Conservation (phyloP, 1,140 invertebrate species). For the Brachionus sp. region DNA sequence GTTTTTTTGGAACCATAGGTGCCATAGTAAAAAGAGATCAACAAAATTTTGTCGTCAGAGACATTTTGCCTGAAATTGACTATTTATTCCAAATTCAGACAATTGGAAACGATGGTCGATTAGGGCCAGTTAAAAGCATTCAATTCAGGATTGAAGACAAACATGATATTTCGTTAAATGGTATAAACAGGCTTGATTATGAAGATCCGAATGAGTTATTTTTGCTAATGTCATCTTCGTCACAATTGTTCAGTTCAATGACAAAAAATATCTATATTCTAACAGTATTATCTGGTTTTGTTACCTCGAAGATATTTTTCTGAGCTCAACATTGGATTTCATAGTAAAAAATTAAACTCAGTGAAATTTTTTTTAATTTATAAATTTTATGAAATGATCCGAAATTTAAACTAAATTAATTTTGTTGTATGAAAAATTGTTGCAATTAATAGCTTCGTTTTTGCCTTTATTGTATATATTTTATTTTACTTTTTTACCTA, state of each 20-base stretch:
- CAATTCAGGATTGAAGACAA: constrained; percentile 8
- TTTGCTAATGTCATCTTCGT: not conserved
- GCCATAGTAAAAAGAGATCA: constrained; percentile 19
- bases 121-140: not conserved
- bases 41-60: not conserved
- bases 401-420: constrained; percentile 35
- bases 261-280: not conserved
- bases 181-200: constrained; percentile 20
- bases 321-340: not conserved
- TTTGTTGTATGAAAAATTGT: not conserved
- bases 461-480: not conserved
- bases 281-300: not conserved
- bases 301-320: not conserved
- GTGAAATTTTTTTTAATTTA: constrained; percentile 26
- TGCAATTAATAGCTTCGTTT: constrained; percentile 3
- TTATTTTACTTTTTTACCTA: not conserved
- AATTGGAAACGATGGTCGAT: not conserved
- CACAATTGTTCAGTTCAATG: not conserved
- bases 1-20: not conserved
- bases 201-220: constrained; percentile 10
- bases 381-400: not conserved
- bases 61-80: not conserved
- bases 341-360: constrained; percentile 8
- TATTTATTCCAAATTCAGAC: constrained; percentile 30
- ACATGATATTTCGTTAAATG: not conserved